phyloP scores from a whole-genome alignment of 2,888 invertebrate species.

The Platerodrilus igneus region DNA sequence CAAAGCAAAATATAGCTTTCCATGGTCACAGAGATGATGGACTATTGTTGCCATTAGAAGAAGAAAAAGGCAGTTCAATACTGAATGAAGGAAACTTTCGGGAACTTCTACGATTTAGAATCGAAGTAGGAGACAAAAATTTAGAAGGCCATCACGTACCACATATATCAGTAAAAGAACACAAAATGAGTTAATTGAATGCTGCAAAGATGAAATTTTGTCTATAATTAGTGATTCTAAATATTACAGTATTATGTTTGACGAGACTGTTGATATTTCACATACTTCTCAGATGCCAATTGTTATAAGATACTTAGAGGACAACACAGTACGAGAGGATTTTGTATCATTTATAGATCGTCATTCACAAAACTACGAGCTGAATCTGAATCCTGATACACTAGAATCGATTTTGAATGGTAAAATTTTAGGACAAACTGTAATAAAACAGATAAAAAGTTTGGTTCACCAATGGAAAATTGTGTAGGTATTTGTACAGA shows the following conservation, averaged over 20 bases:
- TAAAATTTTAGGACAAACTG: conserved; percentile 27
- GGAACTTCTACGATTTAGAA: conserved; percentile 26
- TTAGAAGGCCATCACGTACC: conserved; percentile 25
- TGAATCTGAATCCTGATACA: no score
- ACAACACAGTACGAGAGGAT: conserved; percentile 23
- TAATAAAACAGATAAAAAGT: conserved; percentile 27
- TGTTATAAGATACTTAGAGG: conserved; percentile 29
- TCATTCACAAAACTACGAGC: conserved; percentile 19
- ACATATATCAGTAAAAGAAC: conserved; percentile 31
- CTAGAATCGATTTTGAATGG: conserved; percentile 28
- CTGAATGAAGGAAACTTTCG: conserved; percentile 18
- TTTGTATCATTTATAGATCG: conserved; percentile 31
- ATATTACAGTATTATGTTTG: conserved; percentile 33
- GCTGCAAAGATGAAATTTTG: conserved; percentile 28
- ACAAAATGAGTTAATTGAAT: conserved; percentile 33
- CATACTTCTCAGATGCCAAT: conserved; percentile 33
- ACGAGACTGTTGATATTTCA: conserved; percentile 34
- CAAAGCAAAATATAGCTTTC: conserved; percentile 30
- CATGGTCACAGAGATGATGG: conserved; percentile 30
- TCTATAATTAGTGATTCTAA: conserved; percentile 19
- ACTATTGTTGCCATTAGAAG: conserved; percentile 2
- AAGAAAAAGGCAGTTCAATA: no score
- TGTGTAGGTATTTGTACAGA: no score
- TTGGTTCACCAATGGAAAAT: no score
- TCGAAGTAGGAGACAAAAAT: conserved; percentile 25